These are phyloP conservation scores for Caenorhabditis inopinata DNA, from an alignment of 1,140 invertebrate genomes.

Conservation along the genomic window DNA sequence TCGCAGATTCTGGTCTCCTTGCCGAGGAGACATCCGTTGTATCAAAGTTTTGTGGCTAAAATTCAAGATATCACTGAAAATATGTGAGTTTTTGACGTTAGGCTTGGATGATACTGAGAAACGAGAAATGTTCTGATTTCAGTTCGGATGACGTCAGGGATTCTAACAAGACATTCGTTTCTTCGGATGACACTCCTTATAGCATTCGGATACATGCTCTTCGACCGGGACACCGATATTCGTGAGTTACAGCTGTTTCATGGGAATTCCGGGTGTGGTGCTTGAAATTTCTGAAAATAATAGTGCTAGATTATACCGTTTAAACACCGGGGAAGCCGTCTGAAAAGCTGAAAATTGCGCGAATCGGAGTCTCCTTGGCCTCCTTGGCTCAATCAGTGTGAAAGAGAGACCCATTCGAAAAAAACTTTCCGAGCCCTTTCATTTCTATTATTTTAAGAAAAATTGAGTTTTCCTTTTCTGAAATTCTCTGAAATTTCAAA, in stretches of 20 bases:
- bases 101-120: not conserved
- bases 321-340: no score
- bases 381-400: no score
- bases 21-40: constrained; percentile 37
- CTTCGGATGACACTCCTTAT: constrained; percentile 3
- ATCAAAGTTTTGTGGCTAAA: constrained; percentile 21
- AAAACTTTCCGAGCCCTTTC: no score
- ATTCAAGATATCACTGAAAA: constrained; percentile 37
- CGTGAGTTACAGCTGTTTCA: constrained; percentile 16
- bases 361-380: no score
- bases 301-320: no score
- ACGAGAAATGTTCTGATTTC: not conserved
- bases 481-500: no score
- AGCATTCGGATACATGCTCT: constrained; percentile 51
- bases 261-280: no score
- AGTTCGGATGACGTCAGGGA: constrained; percentile 25
- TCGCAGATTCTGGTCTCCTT: constrained; percentile 30
- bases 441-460: no score
- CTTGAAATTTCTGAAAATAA: no score
- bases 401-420: no score
- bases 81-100: constrained; percentile 27
- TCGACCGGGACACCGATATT: constrained; percentile 59
- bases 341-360: no score
- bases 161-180: constrained; percentile 27
- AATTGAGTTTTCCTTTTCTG: no score